A percentile compares a stretch with the other conserved stretches of the same genome.
Conservation (phyloP, 1,140 invertebrate species). For the Conus betulinus region DNA sequence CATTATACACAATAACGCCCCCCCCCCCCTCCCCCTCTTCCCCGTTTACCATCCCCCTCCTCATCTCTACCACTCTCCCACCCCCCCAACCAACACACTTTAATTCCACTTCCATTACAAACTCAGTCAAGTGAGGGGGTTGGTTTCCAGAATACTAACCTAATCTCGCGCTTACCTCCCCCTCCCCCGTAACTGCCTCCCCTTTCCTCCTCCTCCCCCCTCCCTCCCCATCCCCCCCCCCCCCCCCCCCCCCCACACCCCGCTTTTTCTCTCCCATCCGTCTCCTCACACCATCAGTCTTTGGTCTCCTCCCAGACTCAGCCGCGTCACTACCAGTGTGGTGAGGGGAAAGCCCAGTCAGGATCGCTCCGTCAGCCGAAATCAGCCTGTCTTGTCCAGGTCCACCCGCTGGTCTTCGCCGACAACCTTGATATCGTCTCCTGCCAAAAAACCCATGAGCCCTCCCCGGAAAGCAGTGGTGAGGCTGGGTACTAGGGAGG, state of each 20-base stretch:
- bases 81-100: too few relatives aligned
- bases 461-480: neutral
- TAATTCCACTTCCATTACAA: too few relatives aligned
- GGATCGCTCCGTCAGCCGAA: neutral
- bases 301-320: too few relatives aligned
- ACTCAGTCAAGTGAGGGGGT: neutral
- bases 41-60: too few relatives aligned
- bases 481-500: neutral
- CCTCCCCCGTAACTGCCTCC: neutral
- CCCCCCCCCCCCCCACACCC: too few relatives aligned
- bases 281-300: too few relatives aligned
- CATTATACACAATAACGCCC: too few relatives aligned
- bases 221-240: too few relatives aligned
- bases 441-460: neutral
- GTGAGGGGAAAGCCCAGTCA: neutral
- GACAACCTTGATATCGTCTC: slow-evolving; percentile 1
- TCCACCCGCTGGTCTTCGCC: neutral
- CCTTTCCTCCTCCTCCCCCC: neutral
- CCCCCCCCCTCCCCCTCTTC: too few relatives aligned
- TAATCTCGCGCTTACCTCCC: neutral
- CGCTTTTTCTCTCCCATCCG: too few relatives aligned
- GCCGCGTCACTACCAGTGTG: too few relatives aligned
- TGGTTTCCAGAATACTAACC: slow-evolving; percentile 2
- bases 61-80: too few relatives aligned
- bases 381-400: neutral